Percentiles rank a stretch among this genome's conserved stretches.
These are phyloP conservation scores for Apogon talboti DNA, from an alignment of 2,797 vertebrate species.

Conservation along the genomic window DNA sequence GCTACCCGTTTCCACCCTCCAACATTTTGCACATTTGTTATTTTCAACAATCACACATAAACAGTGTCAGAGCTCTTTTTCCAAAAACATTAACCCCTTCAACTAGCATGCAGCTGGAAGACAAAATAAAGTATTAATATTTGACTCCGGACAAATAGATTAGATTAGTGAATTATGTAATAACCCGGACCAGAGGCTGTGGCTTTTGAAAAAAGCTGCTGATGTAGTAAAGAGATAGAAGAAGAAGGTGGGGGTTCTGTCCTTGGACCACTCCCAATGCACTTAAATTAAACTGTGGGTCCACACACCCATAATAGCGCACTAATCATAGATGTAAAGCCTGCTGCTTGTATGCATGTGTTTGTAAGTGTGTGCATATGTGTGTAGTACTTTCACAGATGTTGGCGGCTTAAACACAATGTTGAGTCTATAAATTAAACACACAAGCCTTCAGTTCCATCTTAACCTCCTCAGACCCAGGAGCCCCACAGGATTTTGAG, in stretches of 20 bases:
- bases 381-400: conserved; percentile 32
- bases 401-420: not conserved
- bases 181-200: not conserved
- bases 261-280: conserved; percentile 70
- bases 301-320: conserved; percentile 46
- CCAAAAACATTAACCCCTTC: not conserved
- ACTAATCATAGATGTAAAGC: conserved; percentile 65
- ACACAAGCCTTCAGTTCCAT: not conserved
- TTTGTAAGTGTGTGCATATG: conserved; percentile 23
- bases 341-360: conserved; percentile 28
- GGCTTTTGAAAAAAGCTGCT: conserved; percentile 16
- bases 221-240: conserved; percentile 23
- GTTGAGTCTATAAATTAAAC: conserved; percentile 23
- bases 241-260: conserved; percentile 32
- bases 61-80: not conserved
- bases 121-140: not conserved
- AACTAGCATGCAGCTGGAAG: not conserved
- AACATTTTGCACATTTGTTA: not conserved
- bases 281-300: conserved; percentile 68
- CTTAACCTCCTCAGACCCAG: too few species aligned
- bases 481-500: too few species aligned
- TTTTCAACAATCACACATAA: not conserved
- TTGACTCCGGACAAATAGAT: not conserved
- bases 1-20: not conserved
- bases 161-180: conserved; percentile 25